A percentile compares a stretch with the other conserved stretches of the same genome.
These are phyloP conservation scores for Ooceraea biroi DNA, from an alignment of 1,140 invertebrate genomes.

Conservation along the genomic window DNA sequence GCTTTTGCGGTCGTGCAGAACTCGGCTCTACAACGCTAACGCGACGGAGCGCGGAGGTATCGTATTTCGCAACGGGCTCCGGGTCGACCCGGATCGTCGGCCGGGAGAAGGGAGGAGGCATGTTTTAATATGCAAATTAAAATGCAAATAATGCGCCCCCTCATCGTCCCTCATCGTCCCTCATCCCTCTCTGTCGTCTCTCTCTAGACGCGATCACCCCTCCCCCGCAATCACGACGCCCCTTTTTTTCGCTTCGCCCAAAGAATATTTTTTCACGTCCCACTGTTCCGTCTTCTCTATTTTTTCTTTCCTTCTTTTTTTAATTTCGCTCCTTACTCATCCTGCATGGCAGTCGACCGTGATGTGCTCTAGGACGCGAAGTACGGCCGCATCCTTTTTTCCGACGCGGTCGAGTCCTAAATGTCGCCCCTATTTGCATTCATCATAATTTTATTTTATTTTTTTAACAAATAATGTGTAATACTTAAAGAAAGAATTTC, in stretches of 20 bases:
- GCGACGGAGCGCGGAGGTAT: conserved; percentile 80
- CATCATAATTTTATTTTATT: too few relatives aligned
- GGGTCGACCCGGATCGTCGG: conserved; percentile 75
- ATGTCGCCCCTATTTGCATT: not conserved
- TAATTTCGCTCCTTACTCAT: not conserved
- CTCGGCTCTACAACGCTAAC: conserved; percentile 84
- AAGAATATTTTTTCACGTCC: not conserved
- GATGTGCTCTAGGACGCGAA: not conserved
- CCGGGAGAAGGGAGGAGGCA: conserved; percentile 62
- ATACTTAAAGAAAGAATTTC: not conserved
- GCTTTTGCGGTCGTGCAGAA: conserved; percentile 83
- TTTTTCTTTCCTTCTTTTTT: not conserved
- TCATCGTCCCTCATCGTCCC: conserved; percentile 24
- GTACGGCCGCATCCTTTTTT: too few relatives aligned
- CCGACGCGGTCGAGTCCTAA: not conserved
- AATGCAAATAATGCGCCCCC: conserved; percentile 81
- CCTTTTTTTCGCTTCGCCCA: not conserved
- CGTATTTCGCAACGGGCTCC: conserved; percentile 79
- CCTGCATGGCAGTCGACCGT: not conserved
- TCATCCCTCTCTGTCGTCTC: not conserved
- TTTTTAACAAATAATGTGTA: too few relatives aligned
- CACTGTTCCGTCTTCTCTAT: too few relatives aligned
- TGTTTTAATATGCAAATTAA: conserved; percentile 85
- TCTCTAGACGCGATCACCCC: not conserved
- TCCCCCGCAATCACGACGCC: too few relatives aligned